Base-by-base conservation (phyloP, 2,113 vertebrate species). In the human (Homo sapiens) region DNA sequence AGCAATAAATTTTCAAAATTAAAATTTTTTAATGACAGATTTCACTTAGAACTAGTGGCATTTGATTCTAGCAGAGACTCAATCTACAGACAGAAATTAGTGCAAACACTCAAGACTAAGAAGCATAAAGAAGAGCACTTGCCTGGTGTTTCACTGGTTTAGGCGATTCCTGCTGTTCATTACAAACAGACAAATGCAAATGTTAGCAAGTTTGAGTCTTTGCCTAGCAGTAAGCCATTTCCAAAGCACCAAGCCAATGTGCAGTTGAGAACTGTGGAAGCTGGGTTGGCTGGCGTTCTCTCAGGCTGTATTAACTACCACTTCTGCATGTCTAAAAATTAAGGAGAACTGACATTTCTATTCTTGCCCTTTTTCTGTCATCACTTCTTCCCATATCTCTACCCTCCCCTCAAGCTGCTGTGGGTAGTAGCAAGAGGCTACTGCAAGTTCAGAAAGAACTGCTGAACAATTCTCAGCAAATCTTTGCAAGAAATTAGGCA, bases 71-170 rank as follows among this genome's bases (percentile, higher is more conserved):
- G n/a, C 3, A 93, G 89, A 82, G 45, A 87, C 23, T 93, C 40
- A 17, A 27, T 68, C 75, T 76, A 94, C 90, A 95, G 75, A 96
- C 92, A 97, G 68, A 88, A 85, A 82, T 94, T 48, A 96, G 90
- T 17, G 88, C 90, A 94, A 35, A 94, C 97, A 96, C 85, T 93
- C 87, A 94, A 76, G 81, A 93, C 97, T 93, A 89, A 98, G 97
- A 98, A 98, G 98, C 98, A 97, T 92, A 98, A 98, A 98, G 97
- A 98, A 98, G 98, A 96, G 97, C 98, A 99, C 99, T 99, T 99
- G 99, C 99, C 99, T 99, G 99, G 93, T 99, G 99, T 98, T 99
- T 99, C 98, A 99, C 99, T 98, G 99, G 99, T 98, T 99, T 99
- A 94, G 99, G 99, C 90, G 99, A 99, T 98, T 99, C 99, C 96